phyloP scores from a whole-genome alignment of 2,113 vertebrate genomes.

The Formicarius rufipectus region DNA sequence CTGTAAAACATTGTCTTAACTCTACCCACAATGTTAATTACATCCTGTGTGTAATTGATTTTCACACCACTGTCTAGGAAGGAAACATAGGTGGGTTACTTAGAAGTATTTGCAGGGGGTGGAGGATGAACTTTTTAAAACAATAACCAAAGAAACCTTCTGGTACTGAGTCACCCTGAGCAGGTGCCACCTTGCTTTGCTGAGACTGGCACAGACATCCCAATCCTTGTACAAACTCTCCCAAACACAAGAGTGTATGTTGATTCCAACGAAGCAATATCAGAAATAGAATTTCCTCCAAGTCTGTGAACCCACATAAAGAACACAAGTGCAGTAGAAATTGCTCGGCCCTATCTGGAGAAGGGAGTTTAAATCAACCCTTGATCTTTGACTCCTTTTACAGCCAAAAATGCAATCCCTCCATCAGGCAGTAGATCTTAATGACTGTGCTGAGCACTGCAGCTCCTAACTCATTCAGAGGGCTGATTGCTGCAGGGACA shows the following conservation, averaged over 20 bases:
- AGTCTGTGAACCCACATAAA: not conserved
- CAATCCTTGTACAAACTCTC: not conserved
- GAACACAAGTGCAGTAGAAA: not conserved
- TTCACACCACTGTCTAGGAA: constrained; percentile 36
- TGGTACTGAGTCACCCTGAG: not conserved
- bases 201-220: not conserved
- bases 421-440: not conserved
- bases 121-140: not conserved
- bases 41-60: constrained; percentile 59
- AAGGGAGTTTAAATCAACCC: constrained; percentile 16
- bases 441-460: not conserved
- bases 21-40: constrained; percentile 41
- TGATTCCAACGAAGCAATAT: not conserved
- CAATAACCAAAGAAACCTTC: not conserved
- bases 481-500: not conserved
- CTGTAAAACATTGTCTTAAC: constrained; percentile 52
- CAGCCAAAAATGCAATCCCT: not conserved
- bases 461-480: not conserved
- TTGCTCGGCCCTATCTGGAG: not conserved
- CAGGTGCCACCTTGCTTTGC: not conserved
- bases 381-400: constrained; percentile 35
- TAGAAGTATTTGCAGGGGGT: not conserved
- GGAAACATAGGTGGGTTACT: not conserved
- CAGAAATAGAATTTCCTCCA: not conserved
- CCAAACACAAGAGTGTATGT: not conserved